A percentile compares a stretch with the other conserved stretches of the same genome.
Evolutionary conservation across 2,888 invertebrate species (phyloP).

Genomic region (Glyphotaelius pellucidus): DNA sequence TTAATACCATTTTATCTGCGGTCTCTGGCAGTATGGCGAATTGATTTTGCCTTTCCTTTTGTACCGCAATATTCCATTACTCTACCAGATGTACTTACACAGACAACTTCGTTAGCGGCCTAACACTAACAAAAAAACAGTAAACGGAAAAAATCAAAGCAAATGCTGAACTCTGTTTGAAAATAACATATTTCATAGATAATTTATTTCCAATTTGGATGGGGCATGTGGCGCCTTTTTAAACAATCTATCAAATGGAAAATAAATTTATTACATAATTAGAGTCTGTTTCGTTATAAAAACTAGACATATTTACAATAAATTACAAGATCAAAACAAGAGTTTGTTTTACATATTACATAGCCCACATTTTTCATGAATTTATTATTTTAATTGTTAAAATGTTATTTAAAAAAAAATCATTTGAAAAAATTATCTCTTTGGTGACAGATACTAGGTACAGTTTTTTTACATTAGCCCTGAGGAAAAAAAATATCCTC

Average conservation of each 20-base stretch:
- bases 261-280: background rate
- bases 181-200: background rate
- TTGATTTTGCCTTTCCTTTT: constrained; percentile 13
- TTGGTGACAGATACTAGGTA: too few species aligned
- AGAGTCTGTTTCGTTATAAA: background rate
- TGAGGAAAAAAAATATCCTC: too few species aligned
- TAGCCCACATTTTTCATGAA: background rate
- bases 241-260: background rate
- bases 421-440: too few species aligned
- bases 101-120: background rate
- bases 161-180: background rate
- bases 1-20: background rate
- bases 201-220: background rate
- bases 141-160: background rate
- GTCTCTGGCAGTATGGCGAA: background rate
- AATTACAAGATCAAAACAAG: background rate
- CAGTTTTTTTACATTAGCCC: too few species aligned
- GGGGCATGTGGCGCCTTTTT: background rate
- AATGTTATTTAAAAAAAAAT: too few species aligned
- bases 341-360: background rate
- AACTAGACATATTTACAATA: background rate
- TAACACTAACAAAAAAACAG: background rate
- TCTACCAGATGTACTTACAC: background rate
- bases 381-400: background rate
- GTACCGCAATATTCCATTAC: constrained; percentile 12